Percentiles rank a stretch among this genome's conserved stretches.
These are phyloP conservation scores for Laupala kohalensis DNA, from an alignment of 1,140 invertebrate genomes.

Conservation along the genomic window DNA sequence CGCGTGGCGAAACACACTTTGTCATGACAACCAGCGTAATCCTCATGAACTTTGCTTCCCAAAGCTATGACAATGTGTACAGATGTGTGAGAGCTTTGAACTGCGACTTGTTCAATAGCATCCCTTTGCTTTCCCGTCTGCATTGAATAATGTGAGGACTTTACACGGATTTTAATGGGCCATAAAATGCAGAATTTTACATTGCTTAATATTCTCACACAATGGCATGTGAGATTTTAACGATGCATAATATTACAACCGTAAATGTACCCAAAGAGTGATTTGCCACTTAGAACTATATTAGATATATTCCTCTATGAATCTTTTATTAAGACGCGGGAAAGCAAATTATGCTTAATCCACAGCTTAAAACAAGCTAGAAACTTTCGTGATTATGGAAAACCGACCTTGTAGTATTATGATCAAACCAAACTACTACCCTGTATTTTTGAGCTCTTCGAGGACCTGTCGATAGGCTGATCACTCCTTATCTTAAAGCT, in stretches of 20 bases:
- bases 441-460: neutral
- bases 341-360: neutral
- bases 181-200: neutral
- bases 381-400: neutral
- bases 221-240: neutral
- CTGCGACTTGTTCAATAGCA: neutral
- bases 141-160: neutral
- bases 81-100: neutral
- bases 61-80: neutral
- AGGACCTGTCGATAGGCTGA: neutral
- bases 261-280: no score
- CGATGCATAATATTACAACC: neutral
- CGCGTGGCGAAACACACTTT: no score
- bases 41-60: no score
- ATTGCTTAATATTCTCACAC: neutral
- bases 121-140: neutral
- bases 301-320: no score
- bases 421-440: neutral
- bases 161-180: neutral
- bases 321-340: no score
- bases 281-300: no score
- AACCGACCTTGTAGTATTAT: neutral
- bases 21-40: no score
- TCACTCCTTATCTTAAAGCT: neutral
- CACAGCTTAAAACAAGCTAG: neutral